These are phyloP conservation scores for Nibea albiflora DNA, from an alignment of 2,113 vertebrate genomes.

Conservation along the genomic window DNA sequence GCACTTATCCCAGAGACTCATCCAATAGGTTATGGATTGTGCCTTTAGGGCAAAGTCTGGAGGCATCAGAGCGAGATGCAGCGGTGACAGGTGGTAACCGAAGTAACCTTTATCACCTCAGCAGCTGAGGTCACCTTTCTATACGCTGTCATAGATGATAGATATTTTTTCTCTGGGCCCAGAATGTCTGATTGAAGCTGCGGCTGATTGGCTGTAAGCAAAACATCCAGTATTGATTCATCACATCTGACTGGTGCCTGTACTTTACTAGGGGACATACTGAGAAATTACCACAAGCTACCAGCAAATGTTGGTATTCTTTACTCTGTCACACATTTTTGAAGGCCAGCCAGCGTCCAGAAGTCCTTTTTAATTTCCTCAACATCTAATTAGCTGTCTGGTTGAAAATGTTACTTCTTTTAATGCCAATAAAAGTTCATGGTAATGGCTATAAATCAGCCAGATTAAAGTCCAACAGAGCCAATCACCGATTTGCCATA, in stretches of 20 bases:
- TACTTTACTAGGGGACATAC: neutral
- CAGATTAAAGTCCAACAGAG: neutral
- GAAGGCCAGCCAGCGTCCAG: neutral
- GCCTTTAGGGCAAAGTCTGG: conserved; percentile 63
- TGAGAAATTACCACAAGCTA: conserved; percentile 36
- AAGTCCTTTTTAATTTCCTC: neutral
- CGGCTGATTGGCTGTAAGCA: conserved; percentile 67
- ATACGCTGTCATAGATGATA: conserved; percentile 73
- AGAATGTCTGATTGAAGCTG: conserved; percentile 63
- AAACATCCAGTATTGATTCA: conserved; percentile 64
- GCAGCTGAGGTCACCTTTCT: conserved; percentile 74
- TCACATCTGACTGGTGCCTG: conserved; percentile 45
- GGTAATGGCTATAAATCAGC: neutral
- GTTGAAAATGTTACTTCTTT: neutral
- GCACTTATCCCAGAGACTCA: conserved; percentile 67
- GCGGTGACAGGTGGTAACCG: conserved; percentile 76
- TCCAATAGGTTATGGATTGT: conserved; percentile 74
- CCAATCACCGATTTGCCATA: neutral
- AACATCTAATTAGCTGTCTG: neutral
- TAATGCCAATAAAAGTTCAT: neutral
- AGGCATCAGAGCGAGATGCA: conserved; percentile 68
- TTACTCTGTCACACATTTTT: neutral
- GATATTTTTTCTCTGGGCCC: conserved; percentile 56
- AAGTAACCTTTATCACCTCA: conserved; percentile 78
- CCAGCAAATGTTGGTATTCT: conserved; percentile 11